Evolutionary conservation across 2,113 vertebrate species (phyloP).

Genomic region (Lichenostomus cassidix): DNA sequence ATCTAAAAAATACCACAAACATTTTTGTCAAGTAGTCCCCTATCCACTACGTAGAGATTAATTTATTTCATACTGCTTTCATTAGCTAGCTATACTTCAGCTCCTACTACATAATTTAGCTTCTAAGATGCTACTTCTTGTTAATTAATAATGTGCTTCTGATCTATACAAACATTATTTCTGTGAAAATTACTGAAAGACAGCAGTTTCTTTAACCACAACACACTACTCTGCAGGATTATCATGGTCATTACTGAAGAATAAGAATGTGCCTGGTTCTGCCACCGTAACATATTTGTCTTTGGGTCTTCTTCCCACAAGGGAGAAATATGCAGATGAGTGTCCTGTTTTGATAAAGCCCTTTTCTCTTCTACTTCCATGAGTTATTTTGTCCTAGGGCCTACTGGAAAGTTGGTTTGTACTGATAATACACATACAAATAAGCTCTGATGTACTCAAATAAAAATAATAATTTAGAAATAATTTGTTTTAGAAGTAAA

Average conservation of each 20-base stretch:
- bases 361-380: background rate
- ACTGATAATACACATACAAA: background rate
- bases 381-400: background rate
- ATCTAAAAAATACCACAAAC: background rate
- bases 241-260: background rate
- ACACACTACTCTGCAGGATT: background rate
- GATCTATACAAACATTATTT: conserved; percentile 10
- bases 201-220: background rate
- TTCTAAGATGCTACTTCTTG: background rate
- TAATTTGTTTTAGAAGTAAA: background rate
- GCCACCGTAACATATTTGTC: background rate
- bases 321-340: conserved; percentile 35
- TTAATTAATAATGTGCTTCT: conserved; percentile 28
- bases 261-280: background rate
- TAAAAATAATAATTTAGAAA: background rate
- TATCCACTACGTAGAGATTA: background rate
- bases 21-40: background rate
- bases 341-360: background rate
- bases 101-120: background rate
- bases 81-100: background rate
- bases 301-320: background rate
- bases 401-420: background rate
- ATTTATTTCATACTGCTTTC: background rate
- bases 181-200: background rate
- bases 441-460: background rate